Conservation (phyloP, 1,140 invertebrate genomes). For the Drosophila pruinosa region DNA sequence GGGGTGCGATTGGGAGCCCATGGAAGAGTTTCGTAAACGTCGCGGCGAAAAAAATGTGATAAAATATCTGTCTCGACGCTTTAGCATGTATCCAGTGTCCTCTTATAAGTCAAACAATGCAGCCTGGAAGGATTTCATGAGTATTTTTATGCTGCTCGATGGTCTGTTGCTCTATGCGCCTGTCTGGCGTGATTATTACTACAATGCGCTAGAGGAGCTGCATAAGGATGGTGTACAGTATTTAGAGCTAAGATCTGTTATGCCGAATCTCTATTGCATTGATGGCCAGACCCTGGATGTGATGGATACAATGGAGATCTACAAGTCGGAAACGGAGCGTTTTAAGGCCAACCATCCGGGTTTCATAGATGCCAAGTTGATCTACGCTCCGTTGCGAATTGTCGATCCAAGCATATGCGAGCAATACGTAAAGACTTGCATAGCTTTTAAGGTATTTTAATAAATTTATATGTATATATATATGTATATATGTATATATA, state of each 20-base stretch:
- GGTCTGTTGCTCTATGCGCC: constrained; percentile 88
- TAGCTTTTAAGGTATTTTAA: constrained; percentile 43
- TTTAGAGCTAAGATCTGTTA: constrained; percentile 87
- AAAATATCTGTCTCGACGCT: constrained; percentile 33
- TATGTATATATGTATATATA: too few species aligned
- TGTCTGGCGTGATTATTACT: constrained; percentile 88
- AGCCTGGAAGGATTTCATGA: constrained; percentile 88
- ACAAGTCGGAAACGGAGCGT: constrained; percentile 84
- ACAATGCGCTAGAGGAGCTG: constrained; percentile 87
- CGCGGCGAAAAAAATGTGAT: constrained; percentile 37
- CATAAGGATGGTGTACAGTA: constrained; percentile 91
- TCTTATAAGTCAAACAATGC: constrained; percentile 85
- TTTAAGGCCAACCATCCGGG: constrained; percentile 86
- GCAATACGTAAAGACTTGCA: constrained; percentile 82
- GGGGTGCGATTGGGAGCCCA: constrained; percentile 85
- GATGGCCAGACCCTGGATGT: constrained; percentile 85
- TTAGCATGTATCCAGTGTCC: constrained; percentile 59
- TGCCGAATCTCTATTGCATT: constrained; percentile 85
- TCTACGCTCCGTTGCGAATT: constrained; percentile 86
- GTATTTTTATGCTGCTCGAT: constrained; percentile 85
- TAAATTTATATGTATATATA: too few species aligned
- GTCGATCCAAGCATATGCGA: constrained; percentile 78
- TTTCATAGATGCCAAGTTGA: constrained; percentile 88
- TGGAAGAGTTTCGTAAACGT: constrained; percentile 83
- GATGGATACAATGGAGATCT: constrained; percentile 84